These are phyloP conservation scores for Hippopotamus amphibius DNA, from an alignment of 2,113 vertebrate species.

Conservation along the genomic window DNA sequence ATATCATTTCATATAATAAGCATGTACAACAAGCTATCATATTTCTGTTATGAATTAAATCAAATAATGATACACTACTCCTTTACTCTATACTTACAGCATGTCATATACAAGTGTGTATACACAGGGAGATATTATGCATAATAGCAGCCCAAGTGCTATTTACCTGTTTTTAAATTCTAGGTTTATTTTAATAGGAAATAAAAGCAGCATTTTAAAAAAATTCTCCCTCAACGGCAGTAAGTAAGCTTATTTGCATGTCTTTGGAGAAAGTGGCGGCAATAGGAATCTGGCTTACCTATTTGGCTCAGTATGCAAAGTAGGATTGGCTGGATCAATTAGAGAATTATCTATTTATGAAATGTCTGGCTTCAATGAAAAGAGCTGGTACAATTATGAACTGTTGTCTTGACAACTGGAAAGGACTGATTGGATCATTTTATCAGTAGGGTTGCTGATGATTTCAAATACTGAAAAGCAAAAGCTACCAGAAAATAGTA, in stretches of 20 bases:
- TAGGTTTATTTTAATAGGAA: conserved; percentile 75
- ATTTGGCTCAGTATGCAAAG: conserved; percentile 87
- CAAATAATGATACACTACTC: conserved; percentile 73
- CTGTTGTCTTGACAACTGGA: conserved; percentile 91
- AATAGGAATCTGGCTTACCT: conserved; percentile 83
- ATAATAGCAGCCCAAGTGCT: conserved; percentile 70
- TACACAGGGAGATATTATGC: conserved; percentile 59
- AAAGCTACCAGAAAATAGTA: conserved; percentile 85
- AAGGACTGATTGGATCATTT: conserved; percentile 90
- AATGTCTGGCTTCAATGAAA: conserved; percentile 89
- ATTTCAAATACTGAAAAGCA: conserved; percentile 86
- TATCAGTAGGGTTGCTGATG: conserved; percentile 88
- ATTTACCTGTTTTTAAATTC: conserved; percentile 65
- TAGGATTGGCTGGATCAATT: conserved; percentile 89
- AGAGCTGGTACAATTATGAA: conserved; percentile 89
- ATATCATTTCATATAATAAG: conserved; percentile 79
- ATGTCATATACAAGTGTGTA: conserved; percentile 59
- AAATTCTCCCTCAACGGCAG: conserved; percentile 35
- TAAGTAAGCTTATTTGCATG: conserved; percentile 83
- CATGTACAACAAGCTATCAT: conserved; percentile 72
- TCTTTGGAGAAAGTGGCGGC: conserved; percentile 85
- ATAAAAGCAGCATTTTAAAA: conserved; percentile 70
- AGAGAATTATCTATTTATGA: conserved; percentile 91
- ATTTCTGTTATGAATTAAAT: conserved; percentile 67
- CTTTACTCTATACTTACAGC: conserved; percentile 36